A percentile compares a stretch with the other conserved stretches of the same genome.
These are phyloP conservation scores for Lepilemur ruficaudatus DNA, from an alignment of 2,797 vertebrate genomes.

Conservation along the genomic window DNA sequence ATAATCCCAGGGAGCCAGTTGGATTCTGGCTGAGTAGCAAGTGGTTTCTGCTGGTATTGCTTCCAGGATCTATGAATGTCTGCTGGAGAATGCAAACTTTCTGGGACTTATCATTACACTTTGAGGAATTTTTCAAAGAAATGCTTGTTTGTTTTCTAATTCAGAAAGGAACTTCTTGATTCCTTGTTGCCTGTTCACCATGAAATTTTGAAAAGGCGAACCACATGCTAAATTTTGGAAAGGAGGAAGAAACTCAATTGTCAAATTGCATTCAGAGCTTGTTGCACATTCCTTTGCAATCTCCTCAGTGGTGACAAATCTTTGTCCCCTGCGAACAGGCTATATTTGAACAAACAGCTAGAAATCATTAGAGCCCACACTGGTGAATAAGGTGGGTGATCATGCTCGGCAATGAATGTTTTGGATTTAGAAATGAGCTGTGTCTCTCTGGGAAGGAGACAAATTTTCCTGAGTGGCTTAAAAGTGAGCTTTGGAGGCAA, in stretches of 20 bases:
- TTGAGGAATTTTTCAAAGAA: neutral
- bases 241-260: conserved; percentile 29
- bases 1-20: neutral
- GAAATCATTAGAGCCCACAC: conserved; percentile 57
- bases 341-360: conserved; percentile 45
- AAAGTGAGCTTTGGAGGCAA: conserved; percentile 27
- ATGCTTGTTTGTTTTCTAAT: neutral
- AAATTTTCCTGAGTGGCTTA: conserved; percentile 8
- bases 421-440: conserved; percentile 61
- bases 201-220: conserved; percentile 56
- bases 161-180: neutral
- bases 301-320: conserved; percentile 54
- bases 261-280: conserved; percentile 40
- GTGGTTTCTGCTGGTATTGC: neutral
- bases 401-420: neutral
- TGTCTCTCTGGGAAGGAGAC: conserved; percentile 38
- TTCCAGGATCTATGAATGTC: neutral
- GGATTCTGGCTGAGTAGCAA: conserved; percentile 2
- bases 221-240: conserved; percentile 46
- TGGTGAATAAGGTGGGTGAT: conserved; percentile 41
- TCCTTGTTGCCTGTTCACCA: neutral
- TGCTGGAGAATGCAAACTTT: neutral
- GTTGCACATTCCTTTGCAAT: neutral
- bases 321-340: conserved; percentile 44
- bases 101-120: neutral